A percentile compares a stretch with the other conserved stretches of the same genome.
Conservation (phyloP, 2,113 vertebrate genomes). For the Colaptes auratus region DNA sequence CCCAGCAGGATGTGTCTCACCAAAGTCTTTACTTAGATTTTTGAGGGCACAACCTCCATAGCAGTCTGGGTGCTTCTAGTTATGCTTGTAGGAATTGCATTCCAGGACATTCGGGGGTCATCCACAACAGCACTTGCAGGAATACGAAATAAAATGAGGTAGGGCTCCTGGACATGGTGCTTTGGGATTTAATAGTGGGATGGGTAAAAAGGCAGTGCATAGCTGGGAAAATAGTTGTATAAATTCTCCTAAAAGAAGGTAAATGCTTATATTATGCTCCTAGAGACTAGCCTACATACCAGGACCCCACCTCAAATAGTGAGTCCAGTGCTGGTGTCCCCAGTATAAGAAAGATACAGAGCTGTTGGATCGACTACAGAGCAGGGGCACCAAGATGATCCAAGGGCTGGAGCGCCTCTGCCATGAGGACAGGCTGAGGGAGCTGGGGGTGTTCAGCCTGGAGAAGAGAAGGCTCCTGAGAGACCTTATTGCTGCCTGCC, state of each 20-base stretch:
- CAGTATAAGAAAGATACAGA: too few relatives aligned
- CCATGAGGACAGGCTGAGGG: too few relatives aligned
- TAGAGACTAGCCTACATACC: not conserved
- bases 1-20: accelerated
- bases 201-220: not conserved
- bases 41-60: not conserved
- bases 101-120: accelerated
- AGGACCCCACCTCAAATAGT: not conserved
- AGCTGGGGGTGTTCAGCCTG: too few relatives aligned
- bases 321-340: too few relatives aligned
- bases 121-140: not conserved
- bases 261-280: not conserved
- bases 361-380: too few relatives aligned
- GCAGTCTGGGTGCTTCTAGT: accelerated
- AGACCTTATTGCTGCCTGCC: too few relatives aligned
- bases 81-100: not conserved
- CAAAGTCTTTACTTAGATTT: not conserved
- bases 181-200: not conserved
- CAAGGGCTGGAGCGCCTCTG: too few relatives aligned
- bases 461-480: too few relatives aligned
- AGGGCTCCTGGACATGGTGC: not conserved
- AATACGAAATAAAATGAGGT: not conserved
- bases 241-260: not conserved
- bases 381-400: too few relatives aligned
- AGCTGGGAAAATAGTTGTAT: not conserved